Base-by-base conservation (phyloP, 2,888 invertebrate species). In the Liopterus haemorrhoidalis region DNA sequence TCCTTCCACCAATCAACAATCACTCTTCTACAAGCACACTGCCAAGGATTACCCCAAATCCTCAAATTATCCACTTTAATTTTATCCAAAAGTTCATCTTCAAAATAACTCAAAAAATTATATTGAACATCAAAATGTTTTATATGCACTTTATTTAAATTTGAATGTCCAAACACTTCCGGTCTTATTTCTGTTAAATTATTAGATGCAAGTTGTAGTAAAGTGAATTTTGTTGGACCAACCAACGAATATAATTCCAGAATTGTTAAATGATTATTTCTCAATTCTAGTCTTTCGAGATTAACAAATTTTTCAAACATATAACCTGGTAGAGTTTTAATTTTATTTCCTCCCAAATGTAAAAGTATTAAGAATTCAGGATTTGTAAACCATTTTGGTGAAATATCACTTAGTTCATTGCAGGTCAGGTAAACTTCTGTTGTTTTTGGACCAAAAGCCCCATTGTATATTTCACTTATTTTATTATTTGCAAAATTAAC, bases 11-110 rank as follows among this genome's bases (percentile, higher is more conserved):
- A 45, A 20, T 16, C 19, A 25, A 28, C 24, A 18, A 45, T 39
- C 4, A 32, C 3, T n/a, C 25, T 25, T 18, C 18, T 22, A 14
- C 45, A 45, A 8, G 45, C 39, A 20, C 45, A 45, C 20, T 45
- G 45, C 45, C 45, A 45, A 8, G 45, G 39, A 20, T 45, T 45
- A 2, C 39, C 45, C 45, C 45, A 45, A 31, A 32, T 22, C 4
- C 22, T 6, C 14, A 38, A 22, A 24, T 25, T 20, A 11, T 11
- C 20, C 25, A 39, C 25, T 1, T 18, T 39, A 20, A 45, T 25
- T 32, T 45, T 45, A 11, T 45, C 39, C 45, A 45, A 39, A 25
- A 45, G 18, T 9, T 2, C 38, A 39, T 45, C 32, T 27, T 39
- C 32, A 25, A 45, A 19, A n/a, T 39, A 45, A 39, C 45, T 45